Conservation (phyloP, 2,113 vertebrate species). For the Peromyscus polionotus region DNA sequence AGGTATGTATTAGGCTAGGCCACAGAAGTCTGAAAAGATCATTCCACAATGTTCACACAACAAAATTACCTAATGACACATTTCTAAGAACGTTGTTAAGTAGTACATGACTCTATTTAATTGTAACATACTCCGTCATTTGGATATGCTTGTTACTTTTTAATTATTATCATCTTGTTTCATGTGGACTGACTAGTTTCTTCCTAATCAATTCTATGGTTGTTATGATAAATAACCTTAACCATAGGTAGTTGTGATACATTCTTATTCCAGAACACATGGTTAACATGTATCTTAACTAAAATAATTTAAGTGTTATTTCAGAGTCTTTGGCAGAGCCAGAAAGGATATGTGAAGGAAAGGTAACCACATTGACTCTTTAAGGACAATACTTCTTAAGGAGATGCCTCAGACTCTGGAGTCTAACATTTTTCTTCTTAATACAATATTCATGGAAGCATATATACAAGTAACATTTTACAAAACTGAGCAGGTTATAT, state of each 20-base stretch:
- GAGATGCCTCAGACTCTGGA: neutral
- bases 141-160: neutral
- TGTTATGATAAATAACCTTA: slow-evolving; percentile 31
- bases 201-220: neutral
- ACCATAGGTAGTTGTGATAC: neutral
- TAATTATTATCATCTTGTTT: slow-evolving; percentile 22
- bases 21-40: neutral
- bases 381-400: neutral
- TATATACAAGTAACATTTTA: neutral
- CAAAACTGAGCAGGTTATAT: neutral
- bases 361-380: neutral
- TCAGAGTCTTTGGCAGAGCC: neutral
- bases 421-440: neutral
- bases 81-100: neutral
- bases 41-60: neutral
- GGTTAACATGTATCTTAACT: neutral
- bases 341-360: neutral
- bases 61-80: neutral
- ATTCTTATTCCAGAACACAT: neutral
- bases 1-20: neutral
- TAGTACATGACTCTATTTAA: neutral
- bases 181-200: neutral
- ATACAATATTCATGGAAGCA: neutral
- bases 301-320: neutral
- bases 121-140: neutral